Evolutionary conservation across 2,113 vertebrate genomes (phyloP).

Genomic region (Sinocyclocheilus anshuiensis): DNA sequence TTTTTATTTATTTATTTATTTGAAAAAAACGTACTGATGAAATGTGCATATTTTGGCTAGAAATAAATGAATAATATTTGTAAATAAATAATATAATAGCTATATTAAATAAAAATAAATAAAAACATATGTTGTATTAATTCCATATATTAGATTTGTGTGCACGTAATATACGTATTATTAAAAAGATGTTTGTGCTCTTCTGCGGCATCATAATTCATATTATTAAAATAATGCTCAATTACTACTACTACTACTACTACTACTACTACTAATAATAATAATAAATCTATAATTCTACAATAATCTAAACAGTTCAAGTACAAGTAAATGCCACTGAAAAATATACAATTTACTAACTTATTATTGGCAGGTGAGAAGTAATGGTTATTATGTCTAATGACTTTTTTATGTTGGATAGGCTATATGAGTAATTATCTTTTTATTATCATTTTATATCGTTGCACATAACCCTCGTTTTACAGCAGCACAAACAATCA

Average conservation of each 20-base stretch:
- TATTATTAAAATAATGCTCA: not conserved
- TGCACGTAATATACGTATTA: not conserved
- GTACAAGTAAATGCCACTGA: not conserved
- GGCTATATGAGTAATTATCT: not conserved
- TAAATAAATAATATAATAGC: no score
- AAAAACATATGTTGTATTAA: not conserved
- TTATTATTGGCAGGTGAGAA: not conserved
- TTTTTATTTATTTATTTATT: no score
- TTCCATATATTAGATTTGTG: not conserved
- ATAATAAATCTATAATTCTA: not conserved
- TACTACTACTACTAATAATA: no score
- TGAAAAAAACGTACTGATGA: no score
- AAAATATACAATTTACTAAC: not conserved
- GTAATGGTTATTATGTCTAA: not conserved
- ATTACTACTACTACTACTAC: no score
- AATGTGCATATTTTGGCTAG: not conserved
- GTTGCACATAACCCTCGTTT: not conserved
- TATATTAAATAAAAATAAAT: not conserved
- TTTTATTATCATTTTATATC: not conserved
- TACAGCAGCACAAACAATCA: not conserved
- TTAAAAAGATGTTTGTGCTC: not conserved
- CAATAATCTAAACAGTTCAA: not conserved
- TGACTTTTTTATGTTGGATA: not conserved
- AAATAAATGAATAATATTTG: not conserved
- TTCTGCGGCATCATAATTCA: not conserved